Conservation (phyloP, 1,140 invertebrate genomes). For the Drosophila pachea region DNA sequence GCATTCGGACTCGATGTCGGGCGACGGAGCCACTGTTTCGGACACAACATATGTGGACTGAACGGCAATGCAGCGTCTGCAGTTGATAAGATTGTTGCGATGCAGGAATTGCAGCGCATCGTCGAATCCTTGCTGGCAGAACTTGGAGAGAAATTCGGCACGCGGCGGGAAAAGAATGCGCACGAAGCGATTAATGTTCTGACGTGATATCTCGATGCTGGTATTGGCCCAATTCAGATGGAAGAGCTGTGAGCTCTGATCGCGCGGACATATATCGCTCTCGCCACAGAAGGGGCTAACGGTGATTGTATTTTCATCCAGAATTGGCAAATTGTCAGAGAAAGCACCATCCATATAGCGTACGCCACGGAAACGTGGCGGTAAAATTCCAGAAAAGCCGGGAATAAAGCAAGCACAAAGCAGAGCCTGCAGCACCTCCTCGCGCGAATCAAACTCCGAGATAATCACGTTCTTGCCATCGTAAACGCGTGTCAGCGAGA, state of each 20-base stretch:
- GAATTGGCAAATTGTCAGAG: slow-evolving; percentile 95
- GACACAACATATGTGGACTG: slow-evolving; percentile 90
- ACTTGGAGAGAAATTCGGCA: slow-evolving; percentile 94
- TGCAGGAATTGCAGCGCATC: slow-evolving; percentile 96
- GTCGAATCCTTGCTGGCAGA: slow-evolving; percentile 99
- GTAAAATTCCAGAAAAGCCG: slow-evolving; percentile 94
- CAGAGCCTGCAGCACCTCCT: slow-evolving; percentile 96
- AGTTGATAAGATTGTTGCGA: slow-evolving; percentile 93
- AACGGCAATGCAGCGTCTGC: slow-evolving; percentile 89
- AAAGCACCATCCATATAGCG: slow-evolving; percentile 98
- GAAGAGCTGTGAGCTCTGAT: slow-evolving; percentile 91
- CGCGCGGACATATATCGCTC: slow-evolving; percentile 97
- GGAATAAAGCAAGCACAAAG: slow-evolving; percentile 97
- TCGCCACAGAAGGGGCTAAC: slow-evolving; percentile 99
- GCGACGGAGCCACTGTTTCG: slow-evolving; percentile 81
- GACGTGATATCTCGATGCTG: slow-evolving; percentile 93
- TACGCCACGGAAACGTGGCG: slow-evolving; percentile 92
- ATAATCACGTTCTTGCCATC: slow-evolving; percentile 97
- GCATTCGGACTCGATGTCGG: slow-evolving; percentile 90
- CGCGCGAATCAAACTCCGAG: slow-evolving; percentile 92
- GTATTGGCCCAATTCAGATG: slow-evolving; percentile 96
- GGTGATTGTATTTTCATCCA: slow-evolving; percentile 97
- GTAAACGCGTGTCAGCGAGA: slow-evolving; percentile 95
- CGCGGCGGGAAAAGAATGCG: slow-evolving; percentile 96
- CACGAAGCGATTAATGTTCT: slow-evolving; percentile 95